Evolutionary conservation across 2,888 invertebrate species (phyloP).

Genomic region (Drosophila pseudotalamancana): DNA sequence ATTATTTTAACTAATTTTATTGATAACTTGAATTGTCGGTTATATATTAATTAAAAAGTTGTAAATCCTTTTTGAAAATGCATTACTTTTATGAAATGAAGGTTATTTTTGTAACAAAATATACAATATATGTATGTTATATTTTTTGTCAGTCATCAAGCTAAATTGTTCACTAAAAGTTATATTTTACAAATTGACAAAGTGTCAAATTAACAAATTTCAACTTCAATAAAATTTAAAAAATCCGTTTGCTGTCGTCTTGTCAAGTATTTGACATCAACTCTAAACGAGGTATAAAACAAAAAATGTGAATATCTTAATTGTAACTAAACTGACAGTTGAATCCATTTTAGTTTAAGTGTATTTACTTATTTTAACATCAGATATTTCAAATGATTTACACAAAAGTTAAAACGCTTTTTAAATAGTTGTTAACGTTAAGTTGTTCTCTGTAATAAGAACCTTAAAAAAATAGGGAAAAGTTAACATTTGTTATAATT

Average conservation of each 20-base stretch:
- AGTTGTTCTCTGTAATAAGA: too few relatives aligned
- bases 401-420: too few relatives aligned
- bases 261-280: not conserved
- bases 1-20: too few relatives aligned
- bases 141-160: not conserved
- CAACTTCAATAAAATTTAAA: not conserved
- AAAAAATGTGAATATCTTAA: constrained; percentile 1
- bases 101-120: too few relatives aligned
- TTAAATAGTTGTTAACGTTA: too few relatives aligned
- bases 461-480: too few relatives aligned
- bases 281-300: not conserved
- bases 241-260: not conserved
- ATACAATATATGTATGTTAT: not conserved
- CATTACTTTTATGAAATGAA: too few relatives aligned
- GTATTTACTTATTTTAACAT: not conserved
- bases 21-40: too few relatives aligned
- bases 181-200: not conserved
- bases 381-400: not conserved
- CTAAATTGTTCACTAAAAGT: not conserved
- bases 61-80: too few relatives aligned
- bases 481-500: too few relatives aligned
- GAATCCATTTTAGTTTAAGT: not conserved
- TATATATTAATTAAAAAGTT: too few relatives aligned
- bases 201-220: not conserved
- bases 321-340: not conserved